Base-by-base conservation (phyloP, 2,888 invertebrate genomes). In the Trissolcus brochymenae region DNA sequence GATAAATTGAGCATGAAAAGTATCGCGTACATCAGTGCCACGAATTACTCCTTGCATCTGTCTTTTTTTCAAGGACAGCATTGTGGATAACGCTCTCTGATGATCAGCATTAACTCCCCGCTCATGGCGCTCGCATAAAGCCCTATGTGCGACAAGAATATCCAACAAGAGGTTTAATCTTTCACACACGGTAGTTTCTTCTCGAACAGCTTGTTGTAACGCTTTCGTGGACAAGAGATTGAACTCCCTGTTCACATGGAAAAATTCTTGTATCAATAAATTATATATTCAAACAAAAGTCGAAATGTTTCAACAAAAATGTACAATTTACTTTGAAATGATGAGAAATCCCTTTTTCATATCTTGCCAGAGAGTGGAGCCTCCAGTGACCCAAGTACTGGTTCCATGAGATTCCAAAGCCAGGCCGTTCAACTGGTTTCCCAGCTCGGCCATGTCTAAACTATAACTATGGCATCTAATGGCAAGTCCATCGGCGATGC, bases 11-110 rank as follows among this genome's bases (percentile, higher is more conserved):
- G 14, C 14, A 46, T 16, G 46, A 46, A 46, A 46, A 16, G 46
- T 46, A 9, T 50, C 74, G 4, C 90, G 89, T 87, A 92, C 92
- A 85, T 92, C 92, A 51, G 91, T 91, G 21, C 92, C 92, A 62
- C 91, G 89, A 77, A 93, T 92, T 9, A 92, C 92, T 1, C 92
- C 92, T 83, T 92, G 92, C 84, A 92, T 92, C 84, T 92, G 92
- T 56, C 92, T 87, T 80, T 92, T 92, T 82, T 93, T 93, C 61
- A 93, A 87, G 1, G 91, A 90, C 41, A 92, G 82, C 92, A 93
- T 92, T 80, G 92, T 92, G 1, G 92, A 91, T 6, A 92, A 85
- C 0, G 92, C 92, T 35, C 90, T 90, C 79, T 92, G 92, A 84
- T 93, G 93, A 84, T 93, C 93, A 16, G 91, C 91, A 16, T 91